phyloP scores from a whole-genome alignment of 2,113 vertebrate species.

The Notiomystis cincta region DNA sequence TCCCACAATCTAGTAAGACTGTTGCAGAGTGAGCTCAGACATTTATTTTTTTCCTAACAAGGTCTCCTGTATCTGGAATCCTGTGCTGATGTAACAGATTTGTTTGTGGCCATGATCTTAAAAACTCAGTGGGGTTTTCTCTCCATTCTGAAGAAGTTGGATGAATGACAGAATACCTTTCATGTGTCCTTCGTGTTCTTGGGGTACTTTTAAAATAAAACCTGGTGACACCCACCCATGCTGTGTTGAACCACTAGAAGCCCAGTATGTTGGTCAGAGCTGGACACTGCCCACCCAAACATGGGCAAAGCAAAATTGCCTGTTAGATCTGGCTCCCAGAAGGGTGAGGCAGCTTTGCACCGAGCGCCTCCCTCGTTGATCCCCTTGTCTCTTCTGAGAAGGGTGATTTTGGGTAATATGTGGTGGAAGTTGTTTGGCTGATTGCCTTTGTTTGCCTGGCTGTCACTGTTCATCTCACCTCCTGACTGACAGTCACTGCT shows the following conservation, averaged over 20 bases:
- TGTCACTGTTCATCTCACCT: neutral
- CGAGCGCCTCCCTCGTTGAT: fast-evolving
- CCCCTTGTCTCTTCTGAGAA: neutral
- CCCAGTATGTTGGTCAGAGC: neutral
- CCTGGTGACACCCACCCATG: neutral
- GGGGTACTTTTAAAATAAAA: neutral
- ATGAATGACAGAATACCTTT: neutral
- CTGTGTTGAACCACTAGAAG: neutral
- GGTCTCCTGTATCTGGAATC: neutral
- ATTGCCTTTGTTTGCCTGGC: neutral
- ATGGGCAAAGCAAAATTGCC: neutral
- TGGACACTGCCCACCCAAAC: neutral
- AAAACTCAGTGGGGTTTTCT: neutral
- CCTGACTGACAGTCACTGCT: neutral
- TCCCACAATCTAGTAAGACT: neutral
- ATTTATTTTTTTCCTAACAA: neutral
- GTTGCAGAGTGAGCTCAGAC: neutral
- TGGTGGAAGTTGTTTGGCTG: neutral
- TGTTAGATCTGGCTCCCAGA: neutral
- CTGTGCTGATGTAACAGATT: neutral
- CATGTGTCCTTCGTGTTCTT: neutral
- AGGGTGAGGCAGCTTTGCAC: neutral
- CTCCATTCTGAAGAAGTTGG: neutral
- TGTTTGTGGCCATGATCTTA: neutral
- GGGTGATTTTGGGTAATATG: neutral